phyloP scores from a whole-genome alignment of 2,797 vertebrate genomes.

The Hephaestus fuliginosus region DNA sequence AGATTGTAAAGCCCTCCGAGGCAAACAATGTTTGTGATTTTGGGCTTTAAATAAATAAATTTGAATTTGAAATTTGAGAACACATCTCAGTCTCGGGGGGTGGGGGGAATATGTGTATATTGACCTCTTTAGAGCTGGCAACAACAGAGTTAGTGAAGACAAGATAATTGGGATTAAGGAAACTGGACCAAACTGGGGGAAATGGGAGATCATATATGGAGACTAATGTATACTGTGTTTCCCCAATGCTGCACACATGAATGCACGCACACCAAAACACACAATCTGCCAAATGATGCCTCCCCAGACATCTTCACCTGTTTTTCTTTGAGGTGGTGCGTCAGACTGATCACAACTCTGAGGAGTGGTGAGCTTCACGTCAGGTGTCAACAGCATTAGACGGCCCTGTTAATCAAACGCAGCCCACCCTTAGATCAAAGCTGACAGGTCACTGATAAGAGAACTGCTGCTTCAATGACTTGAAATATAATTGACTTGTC shows the following conservation, averaged over 20 bases:
- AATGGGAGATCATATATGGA: not conserved
- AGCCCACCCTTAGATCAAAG: slow-evolving; percentile 44
- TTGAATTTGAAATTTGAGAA: no score
- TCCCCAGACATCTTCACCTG: not conserved
- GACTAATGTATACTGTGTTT: not conserved
- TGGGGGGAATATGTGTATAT: not conserved
- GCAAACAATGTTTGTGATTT: no score
- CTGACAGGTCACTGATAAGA: slow-evolving; percentile 62
- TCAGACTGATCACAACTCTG: slow-evolving; percentile 20
- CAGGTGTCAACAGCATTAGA: slow-evolving; percentile 41
- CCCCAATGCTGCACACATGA: not conserved
- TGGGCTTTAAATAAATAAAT: no score
- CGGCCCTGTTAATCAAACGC: slow-evolving; percentile 51
- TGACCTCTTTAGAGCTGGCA: slow-evolving; percentile 3
- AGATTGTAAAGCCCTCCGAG: no score
- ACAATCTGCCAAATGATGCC: not conserved
- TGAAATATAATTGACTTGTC: slow-evolving; percentile 62
- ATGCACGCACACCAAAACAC: not conserved
- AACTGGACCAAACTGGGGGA: not conserved
- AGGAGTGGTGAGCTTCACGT: slow-evolving; percentile 44
- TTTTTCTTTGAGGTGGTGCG: not conserved
- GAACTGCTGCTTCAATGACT: slow-evolving; percentile 58
- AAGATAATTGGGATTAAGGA: not conserved
- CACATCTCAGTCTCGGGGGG: no score
- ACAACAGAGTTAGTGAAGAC: not conserved